Base-by-base conservation (phyloP, 2,113 vertebrate genomes). In the Prochilodus magdalenae region DNA sequence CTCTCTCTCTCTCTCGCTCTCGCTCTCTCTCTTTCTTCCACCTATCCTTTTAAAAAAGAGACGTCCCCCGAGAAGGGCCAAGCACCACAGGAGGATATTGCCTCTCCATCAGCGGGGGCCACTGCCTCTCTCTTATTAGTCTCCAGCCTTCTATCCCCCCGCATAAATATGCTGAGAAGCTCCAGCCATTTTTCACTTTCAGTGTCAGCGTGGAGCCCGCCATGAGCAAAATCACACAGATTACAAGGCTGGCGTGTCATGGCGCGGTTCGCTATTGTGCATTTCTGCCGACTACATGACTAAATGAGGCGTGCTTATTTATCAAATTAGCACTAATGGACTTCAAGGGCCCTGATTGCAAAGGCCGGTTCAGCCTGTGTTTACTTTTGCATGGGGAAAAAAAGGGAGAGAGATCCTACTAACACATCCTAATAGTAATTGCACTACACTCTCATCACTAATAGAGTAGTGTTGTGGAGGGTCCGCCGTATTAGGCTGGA, bases 321-420 rank as follows among this genome's bases (percentile, higher is more conserved):
- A 85, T 81, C 49, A 83, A 79, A 81, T 87, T 83, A 85, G 40
- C 40, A n/a, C 63, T 83, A 85, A 80, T 85, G 83, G 69, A 75
- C 53, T 77, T 83, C 30, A 15, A 75, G 66, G 59, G 73, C 66
- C 62, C 47, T 59, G 40, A 79, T 77, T 80, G 84, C 18, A 15
- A 36, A 77, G 47, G 69, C 14, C 33, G 14, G 60, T 82, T 85
- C 77, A 80, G 81, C 44, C 69, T 1, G 33, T 80, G 84, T 87
- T 87, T 87, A 81, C 60, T 85, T 80, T 70, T 13, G 53, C 29
- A 29, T 30, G 27, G n/a, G n/a, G n/a, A n/a, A n/a, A 26, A 65
- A 36, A 80, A 77, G 20, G 26, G 20, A 71, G 36, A 73, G 67
- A 26, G 72, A 75, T 57, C n/a, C 26, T 81, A 26, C n/a, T 60